phyloP scores from a whole-genome alignment of 2,113 vertebrate species.

The Piaya cayana region DNA sequence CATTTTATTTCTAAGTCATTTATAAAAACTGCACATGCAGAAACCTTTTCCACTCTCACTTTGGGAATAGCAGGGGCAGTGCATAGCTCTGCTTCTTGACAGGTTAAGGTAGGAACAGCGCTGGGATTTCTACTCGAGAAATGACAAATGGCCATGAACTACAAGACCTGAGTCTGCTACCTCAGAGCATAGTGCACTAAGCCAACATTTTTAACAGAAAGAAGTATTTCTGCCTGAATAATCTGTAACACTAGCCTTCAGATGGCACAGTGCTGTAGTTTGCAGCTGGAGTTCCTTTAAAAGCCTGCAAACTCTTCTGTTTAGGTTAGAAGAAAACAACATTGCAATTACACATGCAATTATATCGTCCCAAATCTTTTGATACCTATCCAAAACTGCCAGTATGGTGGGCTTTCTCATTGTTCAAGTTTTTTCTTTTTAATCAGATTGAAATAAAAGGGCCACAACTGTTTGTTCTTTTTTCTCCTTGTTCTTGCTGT shows the following conservation, averaged over 20 bases:
- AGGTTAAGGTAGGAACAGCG: not conserved
- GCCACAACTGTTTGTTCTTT: not conserved
- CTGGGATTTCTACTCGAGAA: not conserved
- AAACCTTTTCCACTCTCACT: not conserved
- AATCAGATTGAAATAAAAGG: not conserved
- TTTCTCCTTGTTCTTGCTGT: not conserved
- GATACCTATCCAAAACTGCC: not conserved
- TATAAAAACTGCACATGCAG: not conserved
- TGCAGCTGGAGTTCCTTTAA: not conserved
- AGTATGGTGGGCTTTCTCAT: not conserved
- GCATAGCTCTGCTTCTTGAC: not conserved
- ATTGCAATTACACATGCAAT: not conserved
- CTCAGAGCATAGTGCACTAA: not conserved
- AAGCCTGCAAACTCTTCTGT: not conserved
- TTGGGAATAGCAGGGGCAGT: not conserved
- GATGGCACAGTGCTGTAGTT: not conserved
- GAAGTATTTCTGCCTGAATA: not conserved
- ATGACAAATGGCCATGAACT: not conserved
- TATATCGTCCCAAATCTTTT: not conserved
- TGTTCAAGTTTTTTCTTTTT: not conserved
- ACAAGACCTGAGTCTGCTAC: not conserved
- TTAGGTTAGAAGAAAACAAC: not conserved
- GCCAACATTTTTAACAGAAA: not conserved
- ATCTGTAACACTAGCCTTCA: not conserved
- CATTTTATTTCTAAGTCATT: not conserved